Conservation (phyloP, 2,797 vertebrate species). For the Iguana delicatissima region DNA sequence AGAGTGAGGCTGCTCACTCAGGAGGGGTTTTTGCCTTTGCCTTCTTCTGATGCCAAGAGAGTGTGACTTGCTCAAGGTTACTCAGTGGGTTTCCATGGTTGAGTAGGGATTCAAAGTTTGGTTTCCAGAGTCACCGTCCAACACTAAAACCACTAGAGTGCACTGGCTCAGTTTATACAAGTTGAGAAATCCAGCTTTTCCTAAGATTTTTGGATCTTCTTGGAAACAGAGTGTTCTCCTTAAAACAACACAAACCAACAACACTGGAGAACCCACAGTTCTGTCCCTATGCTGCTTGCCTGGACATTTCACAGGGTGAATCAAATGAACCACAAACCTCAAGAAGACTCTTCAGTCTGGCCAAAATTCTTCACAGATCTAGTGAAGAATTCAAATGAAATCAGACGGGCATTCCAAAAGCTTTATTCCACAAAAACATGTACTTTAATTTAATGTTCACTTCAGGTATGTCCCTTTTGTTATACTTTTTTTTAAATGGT, state of each 20-base stretch:
- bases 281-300: not conserved
- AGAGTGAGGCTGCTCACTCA: not conserved
- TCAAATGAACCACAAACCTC: not conserved
- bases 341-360: not conserved
- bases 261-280: too few relatives aligned
- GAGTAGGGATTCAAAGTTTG: too few relatives aligned
- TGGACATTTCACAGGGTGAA: not conserved
- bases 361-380: not conserved
- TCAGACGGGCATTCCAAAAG: not conserved
- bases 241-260: not conserved
- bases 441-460: not conserved
- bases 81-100: too few relatives aligned
- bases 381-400: not conserved
- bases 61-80: too few relatives aligned
- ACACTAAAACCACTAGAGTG: too few relatives aligned
- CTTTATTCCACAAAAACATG: not conserved
- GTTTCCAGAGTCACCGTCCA: too few relatives aligned
- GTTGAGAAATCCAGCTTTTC: not conserved
- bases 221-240: not conserved
- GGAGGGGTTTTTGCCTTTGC: too few relatives aligned
- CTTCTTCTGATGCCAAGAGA: too few relatives aligned
- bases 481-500: not conserved
- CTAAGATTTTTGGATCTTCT: not conserved
- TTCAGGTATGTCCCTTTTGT: not conserved
- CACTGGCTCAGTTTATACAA: not conserved